Conservation (phyloP, 2,888 invertebrate species). For the Xylocampa areola region DNA sequence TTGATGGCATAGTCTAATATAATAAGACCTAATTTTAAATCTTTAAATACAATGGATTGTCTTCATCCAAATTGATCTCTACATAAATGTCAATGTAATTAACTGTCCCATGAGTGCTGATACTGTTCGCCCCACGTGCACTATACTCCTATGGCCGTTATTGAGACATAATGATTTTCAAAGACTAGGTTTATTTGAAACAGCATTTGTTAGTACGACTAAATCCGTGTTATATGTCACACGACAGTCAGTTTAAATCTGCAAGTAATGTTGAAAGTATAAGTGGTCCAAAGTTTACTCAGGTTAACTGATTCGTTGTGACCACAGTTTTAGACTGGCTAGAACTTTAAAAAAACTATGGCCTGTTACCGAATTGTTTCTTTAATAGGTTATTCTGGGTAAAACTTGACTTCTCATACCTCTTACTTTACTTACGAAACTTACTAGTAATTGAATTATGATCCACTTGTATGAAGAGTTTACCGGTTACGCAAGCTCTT, state of each 20-base stretch:
- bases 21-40: constrained; percentile 23
- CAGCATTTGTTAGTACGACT: no score
- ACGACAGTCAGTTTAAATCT: no score
- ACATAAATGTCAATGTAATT: constrained; percentile 42
- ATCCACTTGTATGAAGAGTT: constrained; percentile 9
- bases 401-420: constrained; percentile 2
- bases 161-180: constrained; percentile 19
- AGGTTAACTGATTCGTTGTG: no score
- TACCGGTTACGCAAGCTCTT: constrained; percentile 10
- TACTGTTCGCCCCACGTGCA: constrained; percentile 75
- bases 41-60: constrained; percentile 4
- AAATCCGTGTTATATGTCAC: no score
- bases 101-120: constrained; percentile 86
- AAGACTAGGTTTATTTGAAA: no score
- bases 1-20: constrained; percentile 35
- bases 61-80: constrained; percentile 9
- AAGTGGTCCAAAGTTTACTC: not conserved
- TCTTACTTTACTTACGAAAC: constrained; percentile 3
- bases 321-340: constrained; percentile 13
- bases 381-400: not conserved
- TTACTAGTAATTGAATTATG: constrained; percentile 4
- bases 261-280: not conserved
- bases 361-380: not conserved
- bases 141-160: constrained; percentile 57
- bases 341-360: no score